A percentile compares a stretch with the other conserved stretches of the same genome.
These are phyloP conservation scores for Oscheius myriophilus DNA, from an alignment of 2,888 invertebrate species.

Conservation along the genomic window DNA sequence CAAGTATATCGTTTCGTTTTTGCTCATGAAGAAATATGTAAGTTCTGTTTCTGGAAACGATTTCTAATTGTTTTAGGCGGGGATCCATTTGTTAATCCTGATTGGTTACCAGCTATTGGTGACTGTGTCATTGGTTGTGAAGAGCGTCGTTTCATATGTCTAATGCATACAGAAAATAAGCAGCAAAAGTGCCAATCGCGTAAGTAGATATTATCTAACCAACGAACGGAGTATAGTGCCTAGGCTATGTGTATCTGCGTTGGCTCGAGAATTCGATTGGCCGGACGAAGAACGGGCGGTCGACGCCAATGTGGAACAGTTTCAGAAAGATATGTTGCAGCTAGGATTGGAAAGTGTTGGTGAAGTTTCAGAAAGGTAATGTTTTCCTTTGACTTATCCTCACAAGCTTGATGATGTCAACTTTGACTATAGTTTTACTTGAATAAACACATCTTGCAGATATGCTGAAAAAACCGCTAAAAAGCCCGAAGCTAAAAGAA, in stretches of 20 bases:
- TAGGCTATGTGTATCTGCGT: not conserved
- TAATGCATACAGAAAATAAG: slow-evolving; percentile 5
- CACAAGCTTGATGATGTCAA: too few relatives aligned
- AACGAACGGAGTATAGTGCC: slow-evolving; percentile 24
- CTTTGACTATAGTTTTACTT: too few relatives aligned
- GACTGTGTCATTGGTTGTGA: slow-evolving; percentile 22
- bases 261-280: slow-evolving; percentile 19
- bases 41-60: slow-evolving; percentile 7
- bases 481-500: too few relatives aligned
- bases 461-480: too few relatives aligned
- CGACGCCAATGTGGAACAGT: slow-evolving; percentile 23
- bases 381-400: too few relatives aligned
- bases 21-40: slow-evolving; percentile 24
- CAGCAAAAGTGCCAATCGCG: slow-evolving; percentile 25
- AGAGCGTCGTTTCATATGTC: slow-evolving; percentile 11
- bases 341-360: not conserved
- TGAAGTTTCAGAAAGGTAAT: too few relatives aligned
- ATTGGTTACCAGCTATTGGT: slow-evolving; percentile 26
- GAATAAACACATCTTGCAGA: too few relatives aligned
- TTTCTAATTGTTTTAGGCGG: slow-evolving; percentile 14
- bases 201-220: not conserved
- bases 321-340: slow-evolving; percentile 22
- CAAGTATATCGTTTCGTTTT: slow-evolving; percentile 16
- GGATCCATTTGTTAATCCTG: slow-evolving; percentile 23
- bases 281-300: not conserved